phyloP scores from a whole-genome alignment of 2,113 vertebrate species.

The Dinomys branickii region DNA sequence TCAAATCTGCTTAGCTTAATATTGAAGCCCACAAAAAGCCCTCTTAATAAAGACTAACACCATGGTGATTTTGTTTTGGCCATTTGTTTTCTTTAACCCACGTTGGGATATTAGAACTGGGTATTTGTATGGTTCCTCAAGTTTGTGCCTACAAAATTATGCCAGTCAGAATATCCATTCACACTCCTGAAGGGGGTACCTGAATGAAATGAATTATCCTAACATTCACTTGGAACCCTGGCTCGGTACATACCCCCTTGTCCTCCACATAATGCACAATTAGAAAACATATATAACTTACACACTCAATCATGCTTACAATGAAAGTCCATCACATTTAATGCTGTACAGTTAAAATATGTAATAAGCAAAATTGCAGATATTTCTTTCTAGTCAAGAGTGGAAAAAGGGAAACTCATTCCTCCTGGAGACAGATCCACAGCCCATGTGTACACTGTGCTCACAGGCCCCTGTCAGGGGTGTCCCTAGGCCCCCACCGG shows the following conservation, averaged over 20 bases:
- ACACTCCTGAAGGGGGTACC: background rate
- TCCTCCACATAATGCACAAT: background rate
- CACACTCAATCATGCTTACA: background rate
- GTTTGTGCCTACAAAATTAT: background rate
- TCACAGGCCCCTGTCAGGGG: background rate
- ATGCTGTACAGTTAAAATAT: constrained; percentile 10
- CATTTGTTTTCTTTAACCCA: background rate
- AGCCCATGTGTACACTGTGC: too few relatives aligned
- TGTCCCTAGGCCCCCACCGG: background rate
- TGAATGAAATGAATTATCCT: background rate
- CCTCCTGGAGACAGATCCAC: background rate
- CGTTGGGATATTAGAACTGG: background rate
- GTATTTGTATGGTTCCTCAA: background rate
- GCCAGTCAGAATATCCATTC: background rate
- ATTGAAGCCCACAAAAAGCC: constrained; percentile 34
- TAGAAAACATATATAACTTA: background rate
- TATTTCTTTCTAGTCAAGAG: background rate
- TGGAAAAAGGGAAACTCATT: background rate
- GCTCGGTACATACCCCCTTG: background rate
- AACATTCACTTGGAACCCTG: background rate
- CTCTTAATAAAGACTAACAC: background rate
- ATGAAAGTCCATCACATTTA: background rate
- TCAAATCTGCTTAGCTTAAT: background rate
- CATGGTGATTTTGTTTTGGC: background rate
- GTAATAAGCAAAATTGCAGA: constrained; percentile 15